Base-by-base conservation (phyloP, 2,113 vertebrate species). In the Puntigrus tetrazona region DNA sequence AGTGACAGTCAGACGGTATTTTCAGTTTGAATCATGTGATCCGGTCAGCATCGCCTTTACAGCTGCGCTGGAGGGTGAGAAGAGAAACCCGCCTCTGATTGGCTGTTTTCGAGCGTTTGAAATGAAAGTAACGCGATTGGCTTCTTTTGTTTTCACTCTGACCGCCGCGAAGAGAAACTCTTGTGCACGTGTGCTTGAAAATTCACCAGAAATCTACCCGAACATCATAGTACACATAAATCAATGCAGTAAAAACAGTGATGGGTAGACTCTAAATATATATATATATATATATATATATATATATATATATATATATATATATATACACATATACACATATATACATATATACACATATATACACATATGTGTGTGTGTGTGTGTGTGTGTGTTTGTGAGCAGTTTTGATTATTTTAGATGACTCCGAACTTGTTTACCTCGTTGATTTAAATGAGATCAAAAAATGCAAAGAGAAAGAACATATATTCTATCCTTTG, bases 91-190 rank as follows among this genome's bases (percentile, higher is more conserved):
- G 4, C 55, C 55, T 61, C 55, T 43, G 55, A 63, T 79, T 63
- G 77, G 77, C n/a, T 41, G 7, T 18, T 79, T 0, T 36, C n/a
- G 38, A 45, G 27, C 6, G 59, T 45, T 52, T 86, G 76, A 84
- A 81, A 76, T 72, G 52, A 85, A 85, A 70, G 77, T 59, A 34
- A 76, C 31, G 20, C 50, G 80, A 79, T 63, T 79, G 61, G 80
- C 13, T 34, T 78, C 22, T 41, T 45, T 63, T 78, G 38, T 55
- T 65, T 70, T 86, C 81, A 38, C 61, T 84, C 20, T 78, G 81
- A 72, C 59, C 50, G 63, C 25, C 55, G 6, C 52, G 31, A 18
- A 73, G 25, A n/a, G 57, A 74, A 31, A 31, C 47, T 72, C 78
- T 82, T 18, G 0, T 31, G 29, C 67, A 70, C 38, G 38, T 81